Percentiles rank a stretch among this genome's conserved stretches.
phyloP scores from a whole-genome alignment of 2,888 invertebrate genomes.

The Netelia virgata region DNA sequence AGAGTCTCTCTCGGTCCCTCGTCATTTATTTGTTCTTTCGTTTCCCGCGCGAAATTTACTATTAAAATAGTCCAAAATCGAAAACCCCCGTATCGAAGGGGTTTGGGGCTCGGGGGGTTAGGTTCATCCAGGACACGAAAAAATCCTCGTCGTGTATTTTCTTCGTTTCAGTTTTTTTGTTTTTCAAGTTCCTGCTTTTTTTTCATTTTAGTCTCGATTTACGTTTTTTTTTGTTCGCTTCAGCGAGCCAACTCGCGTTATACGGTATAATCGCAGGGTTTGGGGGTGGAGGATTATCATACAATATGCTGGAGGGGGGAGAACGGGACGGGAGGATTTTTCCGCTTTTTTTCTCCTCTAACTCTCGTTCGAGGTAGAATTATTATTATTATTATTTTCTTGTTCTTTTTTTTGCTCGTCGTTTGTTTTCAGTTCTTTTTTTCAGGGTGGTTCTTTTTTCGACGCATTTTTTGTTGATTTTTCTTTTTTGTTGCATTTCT shows the following conservation, averaged over 20 bases:
- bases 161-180: conserved; percentile 11
- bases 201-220: background rate
- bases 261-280: background rate
- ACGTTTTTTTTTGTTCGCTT: conserved; percentile 40
- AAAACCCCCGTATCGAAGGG: background rate
- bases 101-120: background rate
- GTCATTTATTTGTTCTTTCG: background rate
- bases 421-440: conserved; percentile 7
- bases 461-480: conserved; percentile 15
- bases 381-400: conserved; percentile 35
- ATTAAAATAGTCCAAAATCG: background rate
- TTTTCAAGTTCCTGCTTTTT: conserved; percentile 7
- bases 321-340: conserved; percentile 62
- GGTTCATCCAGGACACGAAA: conserved; percentile 5
- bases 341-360: conserved; percentile 38
- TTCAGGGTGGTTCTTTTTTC: background rate
- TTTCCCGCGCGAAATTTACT: background rate
- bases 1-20: background rate
- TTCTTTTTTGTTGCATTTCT: conserved; percentile 25
- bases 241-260: background rate
- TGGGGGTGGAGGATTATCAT: conserved; percentile 43
- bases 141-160: conserved; percentile 1
- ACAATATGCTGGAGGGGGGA: conserved; percentile 55
- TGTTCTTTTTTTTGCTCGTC: conserved; percentile 20
- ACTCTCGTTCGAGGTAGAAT: conserved; percentile 60